Percentiles rank a stretch among this genome's conserved stretches.
phyloP scores from a whole-genome alignment of 2,113 vertebrate species.

The Centropus unirufus region DNA sequence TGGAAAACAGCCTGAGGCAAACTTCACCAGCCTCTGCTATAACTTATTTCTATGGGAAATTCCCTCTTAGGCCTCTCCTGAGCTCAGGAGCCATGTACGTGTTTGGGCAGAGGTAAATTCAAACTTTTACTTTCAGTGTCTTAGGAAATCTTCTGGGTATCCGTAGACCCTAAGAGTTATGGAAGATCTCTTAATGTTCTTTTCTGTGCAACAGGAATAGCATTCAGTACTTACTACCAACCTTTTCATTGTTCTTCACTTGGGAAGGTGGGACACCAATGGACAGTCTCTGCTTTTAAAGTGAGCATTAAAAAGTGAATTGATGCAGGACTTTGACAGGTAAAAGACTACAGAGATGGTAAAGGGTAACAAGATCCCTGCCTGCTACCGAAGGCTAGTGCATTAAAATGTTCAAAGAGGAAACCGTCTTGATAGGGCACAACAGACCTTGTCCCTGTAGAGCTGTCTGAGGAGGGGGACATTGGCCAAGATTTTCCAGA shows the following conservation, averaged over 20 bases:
- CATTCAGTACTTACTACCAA: not conserved
- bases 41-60: constrained; percentile 32
- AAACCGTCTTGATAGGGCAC: not conserved
- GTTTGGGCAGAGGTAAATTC: constrained; percentile 29
- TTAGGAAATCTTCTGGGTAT: not conserved
- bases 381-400: not conserved
- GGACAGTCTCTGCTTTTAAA: not conserved
- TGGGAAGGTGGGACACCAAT: not conserved
- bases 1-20: constrained; percentile 15
- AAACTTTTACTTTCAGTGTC: not conserved
- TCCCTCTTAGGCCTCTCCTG: constrained; percentile 14
- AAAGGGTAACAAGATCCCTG: not conserved
- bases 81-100: not conserved
- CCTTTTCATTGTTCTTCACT: not conserved
- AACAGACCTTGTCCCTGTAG: not conserved
- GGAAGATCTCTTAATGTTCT: not conserved
- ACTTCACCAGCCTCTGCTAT: not conserved
- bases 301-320: not conserved
- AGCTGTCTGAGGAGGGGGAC: not conserved
- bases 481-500: not conserved
- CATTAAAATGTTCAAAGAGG: not conserved
- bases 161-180: not conserved
- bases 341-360: not conserved
- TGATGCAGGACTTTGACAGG: not conserved
- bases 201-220: not conserved